A percentile compares a stretch with the other conserved stretches of the same genome.
Conservation (phyloP, 2,888 invertebrate genomes). For the Frankliniella fusca region DNA sequence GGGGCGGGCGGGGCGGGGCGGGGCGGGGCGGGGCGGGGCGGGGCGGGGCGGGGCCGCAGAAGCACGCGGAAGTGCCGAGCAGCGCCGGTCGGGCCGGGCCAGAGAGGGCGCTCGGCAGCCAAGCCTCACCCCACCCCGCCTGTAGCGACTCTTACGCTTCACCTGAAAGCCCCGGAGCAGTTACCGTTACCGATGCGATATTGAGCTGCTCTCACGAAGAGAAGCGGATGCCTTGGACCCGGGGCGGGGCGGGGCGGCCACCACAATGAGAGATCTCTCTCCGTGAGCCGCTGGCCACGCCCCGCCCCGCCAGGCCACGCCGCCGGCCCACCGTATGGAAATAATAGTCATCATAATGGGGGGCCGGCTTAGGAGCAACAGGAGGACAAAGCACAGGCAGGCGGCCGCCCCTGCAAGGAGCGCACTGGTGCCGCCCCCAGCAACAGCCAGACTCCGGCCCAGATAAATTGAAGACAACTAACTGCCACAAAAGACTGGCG, state of each 20-base stretch:
- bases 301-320: too few species aligned
- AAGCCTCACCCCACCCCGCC: too few species aligned
- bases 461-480: constrained; percentile 23
- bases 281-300: too few species aligned
- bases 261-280: not conserved
- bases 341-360: constrained; percentile 1
- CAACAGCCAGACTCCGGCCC: not conserved
- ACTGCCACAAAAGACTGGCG: constrained; percentile 10
- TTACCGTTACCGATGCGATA: constrained; percentile 18
- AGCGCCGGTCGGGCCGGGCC: too few species aligned
- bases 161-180: not conserved
- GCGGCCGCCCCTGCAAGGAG: not conserved
- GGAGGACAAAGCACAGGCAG: not conserved
- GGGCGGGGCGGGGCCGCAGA: too few species aligned
- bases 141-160: too few species aligned
- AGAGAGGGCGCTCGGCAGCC: too few species aligned
- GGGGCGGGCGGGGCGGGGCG: not conserved
- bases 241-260: not conserved
- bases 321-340: not conserved
- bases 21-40: too few species aligned
- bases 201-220: not conserved
- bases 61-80: too few species aligned
- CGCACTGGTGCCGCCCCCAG: not conserved
- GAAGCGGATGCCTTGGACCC: not conserved
- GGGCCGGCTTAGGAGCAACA: not conserved